phyloP scores from a whole-genome alignment of 1,140 invertebrate genomes.

The Drosophila pruinosa region DNA sequence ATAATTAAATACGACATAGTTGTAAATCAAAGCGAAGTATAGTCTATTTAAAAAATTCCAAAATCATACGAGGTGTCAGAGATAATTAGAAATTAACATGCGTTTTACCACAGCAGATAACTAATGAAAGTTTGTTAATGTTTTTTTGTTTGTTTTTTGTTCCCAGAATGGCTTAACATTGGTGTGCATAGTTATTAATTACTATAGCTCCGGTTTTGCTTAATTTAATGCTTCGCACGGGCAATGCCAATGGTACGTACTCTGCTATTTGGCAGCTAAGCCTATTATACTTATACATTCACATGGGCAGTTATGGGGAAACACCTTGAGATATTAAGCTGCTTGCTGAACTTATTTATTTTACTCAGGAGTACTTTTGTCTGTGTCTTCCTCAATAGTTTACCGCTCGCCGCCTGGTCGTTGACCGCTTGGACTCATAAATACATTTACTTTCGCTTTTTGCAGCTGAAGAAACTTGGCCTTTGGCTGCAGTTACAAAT shows the following conservation, averaged over 20 bases:
- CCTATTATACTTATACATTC: slow-evolving; percentile 29
- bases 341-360: slow-evolving; percentile 64
- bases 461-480: slow-evolving; percentile 53
- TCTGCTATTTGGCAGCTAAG: slow-evolving; percentile 29
- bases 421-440: slow-evolving; percentile 56
- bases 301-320: slow-evolving; percentile 1
- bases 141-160: not conserved
- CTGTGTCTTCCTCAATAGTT: not conserved
- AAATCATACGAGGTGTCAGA: slow-evolving; percentile 11
- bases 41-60: slow-evolving; percentile 12
- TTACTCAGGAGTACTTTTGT: slow-evolving; percentile 71
- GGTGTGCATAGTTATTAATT: slow-evolving; percentile 7
- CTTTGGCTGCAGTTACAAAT: slow-evolving; percentile 67
- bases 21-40: slow-evolving; percentile 29
- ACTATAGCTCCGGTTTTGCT: not conserved
- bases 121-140: slow-evolving; percentile 2
- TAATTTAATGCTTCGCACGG: not conserved
- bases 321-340: slow-evolving; percentile 8
- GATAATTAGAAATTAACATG: slow-evolving; percentile 30
- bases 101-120: slow-evolving; percentile 1
- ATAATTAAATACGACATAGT: slow-evolving; percentile 50
- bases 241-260: not conserved
- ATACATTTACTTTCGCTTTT: slow-evolving; percentile 78
- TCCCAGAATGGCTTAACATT: not conserved
- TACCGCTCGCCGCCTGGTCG: not conserved